Evolutionary conservation across 2,888 invertebrate genomes (phyloP), one percentile per base, ranked within the genome.

Genomic region (Perdita meconis): DNA sequence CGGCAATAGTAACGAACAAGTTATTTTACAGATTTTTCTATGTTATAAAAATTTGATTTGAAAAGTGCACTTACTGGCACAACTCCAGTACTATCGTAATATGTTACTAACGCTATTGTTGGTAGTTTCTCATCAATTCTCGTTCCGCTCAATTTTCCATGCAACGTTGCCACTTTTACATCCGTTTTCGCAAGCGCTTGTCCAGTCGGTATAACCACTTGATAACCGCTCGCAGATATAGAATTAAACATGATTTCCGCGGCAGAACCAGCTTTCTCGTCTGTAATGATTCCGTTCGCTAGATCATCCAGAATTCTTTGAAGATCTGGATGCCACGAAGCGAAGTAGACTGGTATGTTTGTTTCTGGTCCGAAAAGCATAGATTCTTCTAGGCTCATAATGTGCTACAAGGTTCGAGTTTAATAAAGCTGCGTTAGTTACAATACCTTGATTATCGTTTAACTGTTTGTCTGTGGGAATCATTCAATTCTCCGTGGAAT

Each of bases 191-290:
- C 94, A 65, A 95, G 93, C 34, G 96, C 95, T 78, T 95, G 95
- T 22, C 95, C 94, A 5, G 97, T 95, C 74, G 96, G 95, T 30
- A 98, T 96, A 80, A 97, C 97, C 89, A 98, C 95, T 93, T 98
- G 98, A 93, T 98, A 98, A 10, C 98, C 98, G 93, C 98, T 98
- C 0, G 97, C 98, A 19, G 97, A 96, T n/a, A 98, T 95, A 13
- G 97, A 96, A 89, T 96, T 96, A 72, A 98, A 93, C 92, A 98
- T 94, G 6, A 97, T 97, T 90, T 97, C 96, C 12, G 96, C 93
- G 0, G 97, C 98, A 0, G 97, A 96, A 44, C 95, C 95, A 92
- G 95, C 93, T 93, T 96, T 94, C 80, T 96, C 95, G 87, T 96
- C 95, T 0, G 95, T 94, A 59, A 95, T 94, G 80, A 95, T 94